phyloP scores from a whole-genome alignment of 2,113 vertebrate genomes.

The Phrynosoma platyrhinos region DNA sequence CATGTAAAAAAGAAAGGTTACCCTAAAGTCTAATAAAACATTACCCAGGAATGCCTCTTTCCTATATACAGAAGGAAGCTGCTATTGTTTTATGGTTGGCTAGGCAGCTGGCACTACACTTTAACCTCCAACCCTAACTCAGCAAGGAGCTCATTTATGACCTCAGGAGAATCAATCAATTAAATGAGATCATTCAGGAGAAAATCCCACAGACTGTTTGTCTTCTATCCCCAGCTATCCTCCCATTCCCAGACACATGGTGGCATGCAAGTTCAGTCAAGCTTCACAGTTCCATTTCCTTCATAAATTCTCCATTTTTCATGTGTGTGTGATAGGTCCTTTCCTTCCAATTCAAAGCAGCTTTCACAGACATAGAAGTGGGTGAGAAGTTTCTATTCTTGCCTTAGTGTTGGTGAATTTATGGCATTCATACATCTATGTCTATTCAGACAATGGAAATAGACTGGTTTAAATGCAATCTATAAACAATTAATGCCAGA shows the following conservation, averaged over 20 bases:
- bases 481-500: slow-evolving; percentile 81
- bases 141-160: slow-evolving; percentile 81
- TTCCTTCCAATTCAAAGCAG: slow-evolving; percentile 74
- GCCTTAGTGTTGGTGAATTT: slow-evolving; percentile 92
- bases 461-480: slow-evolving; percentile 87
- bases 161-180: slow-evolving; percentile 76
- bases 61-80: slow-evolving; percentile 74
- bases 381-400: slow-evolving; percentile 84
- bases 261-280: slow-evolving; percentile 79
- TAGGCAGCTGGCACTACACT: slow-evolving; percentile 89
- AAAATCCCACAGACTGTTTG: slow-evolving; percentile 80
- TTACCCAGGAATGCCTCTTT: slow-evolving; percentile 64
- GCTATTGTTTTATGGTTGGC: slow-evolving; percentile 76
- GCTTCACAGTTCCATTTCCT: slow-evolving; percentile 75
- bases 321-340: slow-evolving; percentile 82
- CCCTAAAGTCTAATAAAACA: slow-evolving; percentile 67
- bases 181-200: slow-evolving; percentile 79
- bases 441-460: slow-evolving; percentile 85
- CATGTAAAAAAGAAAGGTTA: slow-evolving; percentile 65
- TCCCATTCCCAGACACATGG: slow-evolving; percentile 78
- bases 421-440: slow-evolving; percentile 84
- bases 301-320: slow-evolving; percentile 85
- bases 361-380: slow-evolving; percentile 79
- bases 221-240: slow-evolving; percentile 62
- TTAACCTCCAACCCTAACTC: slow-evolving; percentile 81